Evolutionary conservation across 2,888 invertebrate genomes (phyloP).

Genomic region (Terebella lapidaria): DNA sequence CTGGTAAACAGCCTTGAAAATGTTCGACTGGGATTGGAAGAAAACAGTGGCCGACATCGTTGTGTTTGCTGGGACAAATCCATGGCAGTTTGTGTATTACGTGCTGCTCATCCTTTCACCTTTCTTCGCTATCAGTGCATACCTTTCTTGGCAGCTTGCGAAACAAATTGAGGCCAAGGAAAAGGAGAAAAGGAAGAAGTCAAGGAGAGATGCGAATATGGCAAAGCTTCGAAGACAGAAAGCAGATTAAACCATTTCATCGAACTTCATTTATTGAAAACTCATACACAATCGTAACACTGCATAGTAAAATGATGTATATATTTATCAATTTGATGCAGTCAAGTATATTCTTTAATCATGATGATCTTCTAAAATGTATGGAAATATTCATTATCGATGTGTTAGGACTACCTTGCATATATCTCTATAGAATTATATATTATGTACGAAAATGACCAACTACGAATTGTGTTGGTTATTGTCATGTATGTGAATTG

Average conservation of each 20-base stretch:
- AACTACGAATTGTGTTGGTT: too few species aligned
- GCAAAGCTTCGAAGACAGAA: conserved; percentile 41
- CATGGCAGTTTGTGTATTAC: conserved; percentile 57
- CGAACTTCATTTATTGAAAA: too few species aligned
- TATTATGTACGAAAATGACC: too few species aligned
- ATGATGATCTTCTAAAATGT: too few species aligned
- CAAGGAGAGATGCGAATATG: conserved; percentile 53
- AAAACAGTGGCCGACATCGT: conserved; percentile 35
- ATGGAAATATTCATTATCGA: too few species aligned
- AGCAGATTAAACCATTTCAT: conserved; percentile 13
- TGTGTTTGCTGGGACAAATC: conserved; percentile 50
- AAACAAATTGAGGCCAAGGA: conserved; percentile 58
- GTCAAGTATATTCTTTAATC: too few species aligned
- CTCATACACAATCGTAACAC: too few species aligned
- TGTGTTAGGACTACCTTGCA: too few species aligned
- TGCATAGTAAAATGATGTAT: too few species aligned
- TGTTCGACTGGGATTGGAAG: conserved; percentile 36
- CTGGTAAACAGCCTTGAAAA: not conserved
- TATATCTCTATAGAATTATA: too few species aligned
- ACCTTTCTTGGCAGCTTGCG: conserved; percentile 58
- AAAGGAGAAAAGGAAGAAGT: conserved; percentile 54
- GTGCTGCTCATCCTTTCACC: conserved; percentile 57
- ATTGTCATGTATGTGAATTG: too few species aligned
- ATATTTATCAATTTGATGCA: too few species aligned
- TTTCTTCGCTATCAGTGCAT: conserved; percentile 56